Conservation (phyloP, 1,140 invertebrate species). For the Drosophila pseudoananassae region DNA sequence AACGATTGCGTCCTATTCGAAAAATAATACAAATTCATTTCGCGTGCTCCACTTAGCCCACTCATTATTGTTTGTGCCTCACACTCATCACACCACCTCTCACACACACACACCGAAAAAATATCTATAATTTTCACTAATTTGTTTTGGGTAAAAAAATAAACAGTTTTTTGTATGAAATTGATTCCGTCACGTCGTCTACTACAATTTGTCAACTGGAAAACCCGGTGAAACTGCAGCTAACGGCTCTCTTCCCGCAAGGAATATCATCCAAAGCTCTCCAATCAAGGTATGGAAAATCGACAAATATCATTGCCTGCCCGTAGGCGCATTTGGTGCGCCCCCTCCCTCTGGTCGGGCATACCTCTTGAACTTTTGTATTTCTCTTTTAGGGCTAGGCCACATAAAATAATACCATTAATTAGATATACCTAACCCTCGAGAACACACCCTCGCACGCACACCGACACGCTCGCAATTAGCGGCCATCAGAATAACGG, state of each 20-base stretch:
- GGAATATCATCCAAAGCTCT: slow-evolving; percentile 20
- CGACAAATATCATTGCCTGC: slow-evolving; percentile 37
- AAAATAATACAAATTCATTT: slow-evolving; percentile 22
- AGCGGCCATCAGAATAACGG: slow-evolving; percentile 67
- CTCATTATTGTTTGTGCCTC: slow-evolving; percentile 6
- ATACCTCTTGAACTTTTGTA: slow-evolving; percentile 21
- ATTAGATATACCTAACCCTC: slow-evolving; percentile 60
- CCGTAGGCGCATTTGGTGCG: slow-evolving; percentile 33
- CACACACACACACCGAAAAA: neutral
- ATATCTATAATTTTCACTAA: slow-evolving; percentile 53
- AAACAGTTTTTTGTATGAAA: slow-evolving; percentile 62
- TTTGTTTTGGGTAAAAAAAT: slow-evolving; percentile 45
- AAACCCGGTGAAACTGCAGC: slow-evolving; percentile 23
- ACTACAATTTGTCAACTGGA: slow-evolving; percentile 79
- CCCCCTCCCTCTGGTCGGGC: slow-evolving; percentile 4
- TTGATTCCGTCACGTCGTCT: slow-evolving; percentile 80
- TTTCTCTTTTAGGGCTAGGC: slow-evolving; percentile 49
- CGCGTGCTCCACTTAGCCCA: slow-evolving; percentile 10
- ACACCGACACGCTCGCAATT: slow-evolving; percentile 53
- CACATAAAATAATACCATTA: slow-evolving; percentile 79
- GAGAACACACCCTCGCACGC: slow-evolving; percentile 36
- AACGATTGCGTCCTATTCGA: slow-evolving; percentile 63
- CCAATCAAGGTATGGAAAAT: slow-evolving; percentile 27
- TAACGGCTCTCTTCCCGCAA: slow-evolving; percentile 23
- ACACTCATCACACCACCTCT: neutral